Evolutionary conservation across 2,888 invertebrate species (phyloP).

Genomic region (Beris chalybata): DNA sequence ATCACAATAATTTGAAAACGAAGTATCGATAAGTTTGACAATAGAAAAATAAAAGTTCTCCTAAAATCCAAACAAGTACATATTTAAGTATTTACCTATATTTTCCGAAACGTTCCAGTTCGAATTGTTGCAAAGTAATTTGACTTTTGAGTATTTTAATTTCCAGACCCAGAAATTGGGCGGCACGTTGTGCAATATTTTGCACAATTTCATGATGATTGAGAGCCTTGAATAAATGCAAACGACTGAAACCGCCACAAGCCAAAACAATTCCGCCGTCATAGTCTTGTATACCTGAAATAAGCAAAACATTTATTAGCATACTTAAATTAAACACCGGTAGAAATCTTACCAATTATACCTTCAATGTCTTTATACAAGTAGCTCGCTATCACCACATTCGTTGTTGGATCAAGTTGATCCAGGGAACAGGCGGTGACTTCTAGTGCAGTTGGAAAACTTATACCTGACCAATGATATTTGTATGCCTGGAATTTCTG

Average conservation of each 20-base stretch:
- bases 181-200: conserved; percentile 82
- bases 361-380: conserved; percentile 85
- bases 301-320: neutral
- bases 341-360: conserved; percentile 59
- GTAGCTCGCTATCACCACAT: conserved; percentile 79
- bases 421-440: conserved; percentile 90
- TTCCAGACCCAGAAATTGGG: conserved; percentile 75
- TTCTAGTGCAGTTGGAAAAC: conserved; percentile 84
- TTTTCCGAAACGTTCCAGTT: conserved; percentile 86
- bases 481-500: conserved; percentile 90
- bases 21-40: neutral
- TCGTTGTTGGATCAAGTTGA: conserved; percentile 87
- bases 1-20: conserved; percentile 30
- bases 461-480: conserved; percentile 94
- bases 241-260: conserved; percentile 85
- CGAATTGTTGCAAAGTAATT: conserved; percentile 84
- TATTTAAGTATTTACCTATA: conserved; percentile 66
- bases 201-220: conserved; percentile 85
- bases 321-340: neutral
- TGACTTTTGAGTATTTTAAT: conserved; percentile 83
- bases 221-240: conserved; percentile 86
- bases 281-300: conserved; percentile 75
- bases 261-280: conserved; percentile 92
- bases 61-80: neutral
- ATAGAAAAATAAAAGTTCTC: neutral